Percentiles rank a stretch among this genome's conserved stretches.
Conservation (phyloP, 2,113 vertebrate genomes). For the Stercorarius parasiticus region DNA sequence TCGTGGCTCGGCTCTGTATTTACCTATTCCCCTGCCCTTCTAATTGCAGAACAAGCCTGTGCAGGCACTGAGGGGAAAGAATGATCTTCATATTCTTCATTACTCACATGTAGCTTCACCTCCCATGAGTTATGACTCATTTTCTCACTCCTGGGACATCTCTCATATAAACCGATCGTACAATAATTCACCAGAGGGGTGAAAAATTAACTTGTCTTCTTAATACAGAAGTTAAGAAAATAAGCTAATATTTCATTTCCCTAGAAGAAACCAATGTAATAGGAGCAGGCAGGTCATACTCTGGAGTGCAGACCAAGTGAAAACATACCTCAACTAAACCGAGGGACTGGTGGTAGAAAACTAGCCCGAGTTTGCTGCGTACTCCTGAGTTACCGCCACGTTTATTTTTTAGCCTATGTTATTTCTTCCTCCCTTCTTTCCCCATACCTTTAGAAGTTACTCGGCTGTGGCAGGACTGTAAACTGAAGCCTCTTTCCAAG, state of each 20-base stretch:
- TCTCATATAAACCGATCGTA: slow-evolving; percentile 57
- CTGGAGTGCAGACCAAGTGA: background rate
- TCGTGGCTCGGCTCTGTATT: background rate
- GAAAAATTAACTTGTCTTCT: slow-evolving; percentile 73
- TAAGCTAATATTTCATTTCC: slow-evolving; percentile 65
- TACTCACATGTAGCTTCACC: slow-evolving; percentile 56
- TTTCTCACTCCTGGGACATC: slow-evolving; percentile 47
- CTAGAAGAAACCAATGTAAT: background rate
- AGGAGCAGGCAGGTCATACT: slow-evolving; percentile 7
- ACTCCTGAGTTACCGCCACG: background rate
- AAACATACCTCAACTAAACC: background rate
- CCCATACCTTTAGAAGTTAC: background rate
- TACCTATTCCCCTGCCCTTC: slow-evolving; percentile 7
- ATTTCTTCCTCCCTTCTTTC: background rate
- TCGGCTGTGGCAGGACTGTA: background rate
- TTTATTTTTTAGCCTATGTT: background rate
- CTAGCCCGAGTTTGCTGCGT: background rate
- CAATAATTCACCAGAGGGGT: slow-evolving; percentile 57
- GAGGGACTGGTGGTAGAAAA: background rate
- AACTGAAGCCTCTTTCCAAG: background rate
- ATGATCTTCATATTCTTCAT: slow-evolving; percentile 48
- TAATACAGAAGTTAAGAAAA: slow-evolving; percentile 67
- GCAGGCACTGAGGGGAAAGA: slow-evolving; percentile 25
- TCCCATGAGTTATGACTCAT: slow-evolving; percentile 65
- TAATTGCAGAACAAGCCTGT: slow-evolving; percentile 38